Percentiles rank a stretch among this genome's conserved stretches.
Conservation (phyloP, 2,113 vertebrate species). For the Turnix velox region DNA sequence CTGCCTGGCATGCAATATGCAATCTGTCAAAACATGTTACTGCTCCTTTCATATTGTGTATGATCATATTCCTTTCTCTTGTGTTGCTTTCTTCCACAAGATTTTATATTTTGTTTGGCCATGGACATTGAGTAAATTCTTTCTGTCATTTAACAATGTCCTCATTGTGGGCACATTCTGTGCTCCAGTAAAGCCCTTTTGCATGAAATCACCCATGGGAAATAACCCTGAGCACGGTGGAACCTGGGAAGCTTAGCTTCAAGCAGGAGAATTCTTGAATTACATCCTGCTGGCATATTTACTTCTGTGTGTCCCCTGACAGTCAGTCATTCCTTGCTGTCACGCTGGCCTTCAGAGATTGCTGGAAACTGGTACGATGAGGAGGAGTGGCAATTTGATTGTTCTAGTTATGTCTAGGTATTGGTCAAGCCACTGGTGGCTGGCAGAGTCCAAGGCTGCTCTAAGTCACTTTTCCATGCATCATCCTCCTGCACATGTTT, state of each 20-base stretch:
- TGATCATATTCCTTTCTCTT: neutral
- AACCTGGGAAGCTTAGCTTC: neutral
- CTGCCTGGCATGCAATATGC: slow-evolving; percentile 23
- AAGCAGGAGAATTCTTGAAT: neutral
- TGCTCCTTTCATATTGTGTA: neutral
- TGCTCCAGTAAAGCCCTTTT: neutral
- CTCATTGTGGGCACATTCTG: neutral
- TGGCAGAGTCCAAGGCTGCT: neutral
- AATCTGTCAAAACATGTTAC: neutral
- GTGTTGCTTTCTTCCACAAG: slow-evolving; percentile 23
- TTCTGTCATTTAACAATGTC: neutral
- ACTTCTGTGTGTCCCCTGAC: neutral
- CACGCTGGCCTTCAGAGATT: neutral
- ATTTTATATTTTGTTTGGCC: slow-evolving; percentile 31
- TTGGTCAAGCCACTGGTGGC: neutral
- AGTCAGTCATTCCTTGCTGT: neutral
- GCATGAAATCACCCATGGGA: slow-evolving; percentile 19
- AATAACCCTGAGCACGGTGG: neutral
- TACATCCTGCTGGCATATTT: neutral
- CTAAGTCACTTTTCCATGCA: neutral
- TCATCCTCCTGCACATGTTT: neutral
- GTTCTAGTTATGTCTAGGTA: neutral
- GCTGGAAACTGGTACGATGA: neutral
- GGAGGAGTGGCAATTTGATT: neutral
- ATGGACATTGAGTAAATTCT: neutral